These are phyloP conservation scores for Neogale vison DNA, from an alignment of 2,113 vertebrate genomes.

Conservation along the genomic window DNA sequence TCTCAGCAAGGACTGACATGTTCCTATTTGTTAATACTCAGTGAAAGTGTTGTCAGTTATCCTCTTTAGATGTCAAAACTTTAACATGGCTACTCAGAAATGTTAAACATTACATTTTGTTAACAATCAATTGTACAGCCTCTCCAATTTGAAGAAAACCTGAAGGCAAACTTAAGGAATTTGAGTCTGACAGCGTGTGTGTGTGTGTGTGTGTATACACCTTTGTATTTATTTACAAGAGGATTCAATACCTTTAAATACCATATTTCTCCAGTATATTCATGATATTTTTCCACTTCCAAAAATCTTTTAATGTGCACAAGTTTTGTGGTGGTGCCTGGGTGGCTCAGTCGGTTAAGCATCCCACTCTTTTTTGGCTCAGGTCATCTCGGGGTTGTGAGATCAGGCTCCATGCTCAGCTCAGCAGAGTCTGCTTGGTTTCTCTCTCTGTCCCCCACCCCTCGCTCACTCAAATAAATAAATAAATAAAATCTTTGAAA, in stretches of 20 bases:
- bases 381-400: background rate
- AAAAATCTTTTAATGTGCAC: background rate
- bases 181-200: background rate
- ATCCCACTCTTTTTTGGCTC: background rate
- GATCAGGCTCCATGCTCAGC: background rate
- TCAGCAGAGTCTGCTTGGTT: background rate
- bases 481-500: background rate
- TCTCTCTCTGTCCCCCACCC: background rate
- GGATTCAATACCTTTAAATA: background rate
- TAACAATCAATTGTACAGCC: background rate
- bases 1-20: background rate
- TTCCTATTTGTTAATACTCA: background rate
- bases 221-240: background rate
- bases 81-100: background rate
- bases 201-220: background rate
- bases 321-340: background rate
- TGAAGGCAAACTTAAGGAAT: constrained; percentile 18
- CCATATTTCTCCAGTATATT: background rate
- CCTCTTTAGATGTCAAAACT: background rate
- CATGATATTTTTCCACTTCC: background rate
- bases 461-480: background rate
- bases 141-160: background rate
- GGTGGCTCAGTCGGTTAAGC: background rate
- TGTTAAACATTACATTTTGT: background rate
- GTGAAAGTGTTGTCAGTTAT: background rate